These are phyloP conservation scores for Pteronotus mesoamericanus DNA, from an alignment of 2,797 vertebrate genomes.

Conservation along the genomic window DNA sequence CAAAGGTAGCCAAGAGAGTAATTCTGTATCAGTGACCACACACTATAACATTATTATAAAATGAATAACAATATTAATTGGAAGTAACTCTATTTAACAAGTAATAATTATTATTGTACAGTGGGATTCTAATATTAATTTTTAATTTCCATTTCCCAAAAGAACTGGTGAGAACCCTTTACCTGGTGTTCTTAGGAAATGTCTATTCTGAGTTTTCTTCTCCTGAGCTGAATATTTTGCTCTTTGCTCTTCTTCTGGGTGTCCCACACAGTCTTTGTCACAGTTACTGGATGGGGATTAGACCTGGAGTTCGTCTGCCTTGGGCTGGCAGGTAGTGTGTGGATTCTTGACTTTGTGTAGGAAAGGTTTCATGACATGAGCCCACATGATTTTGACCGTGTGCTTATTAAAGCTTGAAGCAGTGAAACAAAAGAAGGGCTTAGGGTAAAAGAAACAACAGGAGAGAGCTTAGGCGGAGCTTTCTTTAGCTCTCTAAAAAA, in stretches of 20 bases:
- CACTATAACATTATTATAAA: background rate
- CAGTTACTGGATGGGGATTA: too few relatives aligned
- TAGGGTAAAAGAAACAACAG: background rate
- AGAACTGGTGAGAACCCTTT: background rate
- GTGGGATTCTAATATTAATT: background rate
- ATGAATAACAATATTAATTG: conserved; percentile 6
- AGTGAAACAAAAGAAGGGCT: background rate
- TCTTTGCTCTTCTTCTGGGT: background rate
- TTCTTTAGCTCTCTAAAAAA: background rate
- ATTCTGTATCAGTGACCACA: background rate
- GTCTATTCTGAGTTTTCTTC: background rate
- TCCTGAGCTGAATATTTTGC: background rate
- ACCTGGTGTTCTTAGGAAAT: background rate
- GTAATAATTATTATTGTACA: background rate
- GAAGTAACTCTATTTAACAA: background rate
- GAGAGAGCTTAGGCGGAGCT: background rate
- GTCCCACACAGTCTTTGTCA: background rate
- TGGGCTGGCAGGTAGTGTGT: too few relatives aligned
- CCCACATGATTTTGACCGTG: too few relatives aligned
- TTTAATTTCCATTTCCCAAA: conserved; percentile 4
- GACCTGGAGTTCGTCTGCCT: too few relatives aligned
- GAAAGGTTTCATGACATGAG: too few relatives aligned
- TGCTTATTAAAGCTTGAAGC: too few relatives aligned
- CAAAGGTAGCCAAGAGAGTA: background rate
- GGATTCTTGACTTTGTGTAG: too few relatives aligned